Percentiles rank a stretch among this genome's conserved stretches.
Evolutionary conservation across 2,113 vertebrate genomes (phyloP).

Genomic region (Phyllostomus discolor): DNA sequence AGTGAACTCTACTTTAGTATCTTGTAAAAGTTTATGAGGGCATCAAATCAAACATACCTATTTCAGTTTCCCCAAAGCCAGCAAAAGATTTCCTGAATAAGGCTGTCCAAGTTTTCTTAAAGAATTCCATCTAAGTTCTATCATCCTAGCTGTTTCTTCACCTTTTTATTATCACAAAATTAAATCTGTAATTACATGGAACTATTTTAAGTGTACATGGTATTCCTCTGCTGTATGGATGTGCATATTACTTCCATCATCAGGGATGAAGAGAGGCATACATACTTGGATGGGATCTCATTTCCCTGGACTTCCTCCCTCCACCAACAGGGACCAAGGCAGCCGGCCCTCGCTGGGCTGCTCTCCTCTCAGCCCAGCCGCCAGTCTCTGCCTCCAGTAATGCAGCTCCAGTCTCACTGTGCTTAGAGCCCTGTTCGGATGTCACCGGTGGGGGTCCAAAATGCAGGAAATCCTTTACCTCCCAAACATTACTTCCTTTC

Average conservation of each 20-base stretch:
- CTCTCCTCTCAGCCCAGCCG: background rate
- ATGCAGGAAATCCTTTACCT: background rate
- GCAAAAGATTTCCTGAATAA: background rate
- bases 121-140: background rate
- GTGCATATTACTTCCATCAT: background rate
- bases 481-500: background rate
- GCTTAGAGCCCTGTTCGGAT: background rate
- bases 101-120: background rate
- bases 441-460: background rate
- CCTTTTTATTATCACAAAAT: background rate
- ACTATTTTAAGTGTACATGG: background rate
- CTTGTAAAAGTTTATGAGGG: slow-evolving; percentile 3
- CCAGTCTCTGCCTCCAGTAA: background rate
- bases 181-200: background rate
- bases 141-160: background rate
- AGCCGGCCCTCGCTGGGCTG: background rate
- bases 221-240: slow-evolving; percentile 8
- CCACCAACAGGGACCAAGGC: background rate
- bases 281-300: background rate
- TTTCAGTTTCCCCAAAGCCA: background rate
- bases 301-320: background rate
- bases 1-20: background rate
- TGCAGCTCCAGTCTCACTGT: background rate
- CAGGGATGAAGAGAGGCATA: background rate
- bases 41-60: background rate